A percentile compares a stretch with the other conserved stretches of the same genome.
Evolutionary conservation across 1,140 invertebrate species (phyloP).

Genomic region (Meloidogyne exigua): DNA sequence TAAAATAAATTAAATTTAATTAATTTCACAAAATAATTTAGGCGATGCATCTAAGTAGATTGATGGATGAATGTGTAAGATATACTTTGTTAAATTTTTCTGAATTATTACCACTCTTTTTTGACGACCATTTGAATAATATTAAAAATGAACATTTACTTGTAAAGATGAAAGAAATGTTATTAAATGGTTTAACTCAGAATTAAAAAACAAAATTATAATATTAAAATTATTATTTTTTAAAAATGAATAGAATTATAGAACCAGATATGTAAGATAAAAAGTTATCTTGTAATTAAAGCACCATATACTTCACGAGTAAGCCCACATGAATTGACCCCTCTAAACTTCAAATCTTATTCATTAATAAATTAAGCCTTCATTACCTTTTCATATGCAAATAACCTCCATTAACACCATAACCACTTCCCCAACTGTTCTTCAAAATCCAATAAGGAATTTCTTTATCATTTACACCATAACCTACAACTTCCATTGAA

Average conservation of each 20-base stretch:
- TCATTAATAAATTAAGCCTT: not conserved
- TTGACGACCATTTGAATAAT: too few relatives aligned
- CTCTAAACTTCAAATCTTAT: slow-evolving; percentile 6
- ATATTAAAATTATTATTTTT: not conserved
- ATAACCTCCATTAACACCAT: slow-evolving; percentile 38
- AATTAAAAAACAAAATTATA: not conserved
- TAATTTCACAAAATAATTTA: not conserved
- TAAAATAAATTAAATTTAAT: too few relatives aligned
- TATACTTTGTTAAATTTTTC: slow-evolving; percentile 7
- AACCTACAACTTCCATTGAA: slow-evolving; percentile 42
- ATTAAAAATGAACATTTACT: too few relatives aligned
- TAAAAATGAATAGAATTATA: not conserved
- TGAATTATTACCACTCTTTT: not conserved
- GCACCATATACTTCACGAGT: slow-evolving; percentile 22
- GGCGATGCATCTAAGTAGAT: not conserved
- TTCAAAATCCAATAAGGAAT: slow-evolving; percentile 43
- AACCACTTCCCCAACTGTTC: slow-evolving; percentile 38
- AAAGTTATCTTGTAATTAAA: slow-evolving; percentile 10
- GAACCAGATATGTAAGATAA: too few relatives aligned
- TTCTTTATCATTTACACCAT: slow-evolving; percentile 25
- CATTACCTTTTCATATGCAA: slow-evolving; percentile 28
- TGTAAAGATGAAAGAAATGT: not conserved
- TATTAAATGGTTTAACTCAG: not conserved
- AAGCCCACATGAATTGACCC: slow-evolving; percentile 45
- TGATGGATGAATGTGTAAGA: slow-evolving; percentile 14